Evolutionary conservation across 2,113 vertebrate species (phyloP), one percentile per base, ranked within the genome.

Genomic region (Carlito syrichta): DNA sequence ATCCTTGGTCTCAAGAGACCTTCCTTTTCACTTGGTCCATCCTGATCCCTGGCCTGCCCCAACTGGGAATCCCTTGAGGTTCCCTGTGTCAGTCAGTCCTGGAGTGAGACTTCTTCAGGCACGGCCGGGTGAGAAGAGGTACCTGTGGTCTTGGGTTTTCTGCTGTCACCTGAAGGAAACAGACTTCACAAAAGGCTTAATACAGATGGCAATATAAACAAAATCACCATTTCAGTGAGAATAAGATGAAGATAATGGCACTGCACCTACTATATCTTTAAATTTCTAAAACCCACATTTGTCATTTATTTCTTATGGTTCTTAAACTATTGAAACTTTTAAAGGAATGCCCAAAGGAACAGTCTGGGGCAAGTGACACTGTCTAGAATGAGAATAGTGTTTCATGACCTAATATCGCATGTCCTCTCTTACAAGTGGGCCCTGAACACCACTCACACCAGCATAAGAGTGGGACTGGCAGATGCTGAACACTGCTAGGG

Each of bases 131-230:
- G 19, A 52, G 23, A 62, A 77, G 19, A 23, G 6, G 7, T 7
- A 74, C 86, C 52, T 14, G 13, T 35, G 69, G 60, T 45, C 40
- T 60, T 22, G 8, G 54, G 69, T 60, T 90, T 68, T 86, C 2
- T 43, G 77, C 16, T n/a, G 12, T 92, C 62, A 92, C 68, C 96
- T 97, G 85, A 52, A 92, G 45, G 30, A 78, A 90, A 94, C 6
- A 38, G 13, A 90, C 86, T 7, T 68, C 3, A 93, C 62, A 95
- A 35, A 35, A 0, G n/a, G 79, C 23, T 38, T 38, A 1, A 73
- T 58, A 87, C 45, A 22, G 38, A 73, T 38, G 56, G 19, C 23
- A 66, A 38, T 9, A 16, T 1, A 45, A 66, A 66, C 32, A 35
- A 66, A 66, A 35, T 66, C 73, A 16, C 73, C 14, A 48, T 19